phyloP scores from a whole-genome alignment of 2,113 vertebrate species.

The Mungos mungo region DNA sequence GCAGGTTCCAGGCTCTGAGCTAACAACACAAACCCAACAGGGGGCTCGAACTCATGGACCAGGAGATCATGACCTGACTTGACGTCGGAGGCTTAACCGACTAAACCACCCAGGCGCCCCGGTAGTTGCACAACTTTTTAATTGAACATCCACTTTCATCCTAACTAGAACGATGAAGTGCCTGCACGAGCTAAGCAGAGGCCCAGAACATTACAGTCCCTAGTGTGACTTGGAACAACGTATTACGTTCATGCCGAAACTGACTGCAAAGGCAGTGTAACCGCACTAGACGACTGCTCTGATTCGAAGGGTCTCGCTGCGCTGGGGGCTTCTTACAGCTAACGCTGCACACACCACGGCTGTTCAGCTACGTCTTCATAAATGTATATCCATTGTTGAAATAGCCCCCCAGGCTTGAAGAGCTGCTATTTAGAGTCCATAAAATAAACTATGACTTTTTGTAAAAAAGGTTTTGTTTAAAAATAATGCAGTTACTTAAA shows the following conservation, averaged over 20 bases:
- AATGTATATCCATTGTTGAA: background rate
- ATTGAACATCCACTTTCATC: background rate
- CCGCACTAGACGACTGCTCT: background rate
- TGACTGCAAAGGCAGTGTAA: background rate
- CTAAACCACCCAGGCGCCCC: background rate
- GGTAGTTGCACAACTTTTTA: background rate
- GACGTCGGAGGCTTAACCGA: too few species aligned
- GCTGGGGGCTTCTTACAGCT: background rate
- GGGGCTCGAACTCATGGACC: too few species aligned
- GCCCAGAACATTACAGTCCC: background rate
- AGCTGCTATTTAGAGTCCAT: background rate
- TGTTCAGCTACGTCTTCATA: background rate
- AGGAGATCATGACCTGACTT: too few species aligned
- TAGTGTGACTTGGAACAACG: background rate
- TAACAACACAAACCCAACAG: too few species aligned
- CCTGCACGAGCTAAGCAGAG: background rate
- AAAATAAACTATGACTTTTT: conserved; percentile 2
- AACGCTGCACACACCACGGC: background rate
- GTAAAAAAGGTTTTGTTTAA: background rate
- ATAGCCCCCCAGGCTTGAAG: background rate
- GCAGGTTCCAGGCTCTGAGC: too few species aligned
- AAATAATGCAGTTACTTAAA: background rate
- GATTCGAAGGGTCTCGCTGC: background rate
- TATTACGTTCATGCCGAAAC: background rate
- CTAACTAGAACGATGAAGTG: background rate